Base-by-base conservation (phyloP, 2,888 invertebrate species). In the Rhodophaea formosa region DNA sequence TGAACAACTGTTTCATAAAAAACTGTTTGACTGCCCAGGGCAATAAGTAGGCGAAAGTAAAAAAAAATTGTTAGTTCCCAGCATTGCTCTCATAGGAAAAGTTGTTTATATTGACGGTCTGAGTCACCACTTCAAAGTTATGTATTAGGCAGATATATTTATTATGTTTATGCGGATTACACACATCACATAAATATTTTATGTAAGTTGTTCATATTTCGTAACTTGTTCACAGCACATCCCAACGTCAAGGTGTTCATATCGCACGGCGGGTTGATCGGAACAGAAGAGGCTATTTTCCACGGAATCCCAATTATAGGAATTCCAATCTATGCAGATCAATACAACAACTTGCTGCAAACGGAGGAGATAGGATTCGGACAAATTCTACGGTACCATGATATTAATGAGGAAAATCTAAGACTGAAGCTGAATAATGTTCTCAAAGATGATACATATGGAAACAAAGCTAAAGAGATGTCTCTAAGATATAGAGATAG, bases 191-290 rank as follows among this genome's bases (percentile, higher is more conserved):
- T n/a, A n/a, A n/a, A n/a, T n/a, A n/a, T n/a, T 3, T 5, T 23
- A 23, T 23, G 5, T 23, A 23, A n/a, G 35, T 10, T 52, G 53
- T 49, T 6, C 29, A 49, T 30, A 14, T 5, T n/a, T 39, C 12
- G 1, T 3, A 39, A 44, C 44, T 52, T n/a, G 43, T 29, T 62
- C 55, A 43, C 79, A 79, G 93, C 92, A 0, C 93, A 94, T 77
- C 92, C 92, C 0, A 93, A 93, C 56, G 68, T 92, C 10, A 92
- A 88, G 71, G 72, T 93, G 0, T 95, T 95, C 68, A 92, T 95
- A 66, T 92, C 94, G 0, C 95, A 95, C 68, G 94, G 94, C 6
- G 95, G 94, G 3, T 85, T 94, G 59, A 93, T 94, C 61, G 93
- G 94, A 45, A 86, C 93, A 1, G 92, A 92, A 67, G 95, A 95